Conservation (phyloP, 37 sponge, comb jelly and placozoan species). For the Cladorhizidae sp. region DNA sequence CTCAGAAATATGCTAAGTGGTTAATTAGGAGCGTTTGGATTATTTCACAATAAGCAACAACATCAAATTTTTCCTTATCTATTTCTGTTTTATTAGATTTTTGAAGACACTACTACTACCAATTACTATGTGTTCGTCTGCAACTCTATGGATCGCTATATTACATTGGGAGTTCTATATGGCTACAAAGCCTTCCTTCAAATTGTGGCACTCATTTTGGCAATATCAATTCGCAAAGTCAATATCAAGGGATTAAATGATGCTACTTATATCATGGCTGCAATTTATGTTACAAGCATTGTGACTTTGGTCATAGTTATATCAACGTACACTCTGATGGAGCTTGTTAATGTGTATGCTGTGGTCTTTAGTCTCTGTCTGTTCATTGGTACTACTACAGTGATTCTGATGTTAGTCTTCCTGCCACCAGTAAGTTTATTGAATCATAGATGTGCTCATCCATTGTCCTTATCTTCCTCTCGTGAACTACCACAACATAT, state of each 20-base stretch:
- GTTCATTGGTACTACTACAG: slow-evolving; percentile 34
- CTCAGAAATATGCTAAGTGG: no score
- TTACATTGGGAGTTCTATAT: slow-evolving; percentile 38
- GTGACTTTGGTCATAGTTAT: slow-evolving; percentile 28
- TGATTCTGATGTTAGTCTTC: slow-evolving; percentile 39
- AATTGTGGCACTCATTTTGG: slow-evolving; percentile 43
- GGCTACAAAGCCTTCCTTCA: slow-evolving; percentile 58
- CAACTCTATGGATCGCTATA: neutral
- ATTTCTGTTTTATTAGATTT: neutral
- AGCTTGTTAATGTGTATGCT: slow-evolving; percentile 33
- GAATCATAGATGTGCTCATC: neutral
- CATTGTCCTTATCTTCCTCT: no score
- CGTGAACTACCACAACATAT: no score
- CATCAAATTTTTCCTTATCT: no score
- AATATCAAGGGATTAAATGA: slow-evolving; percentile 62
- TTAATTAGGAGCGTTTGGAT: no score
- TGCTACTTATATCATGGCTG: slow-evolving; percentile 36
- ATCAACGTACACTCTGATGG: slow-evolving; percentile 18
- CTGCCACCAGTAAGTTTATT: slow-evolving; percentile 36
- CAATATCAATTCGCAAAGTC: slow-evolving; percentile 52
- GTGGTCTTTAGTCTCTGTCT: slow-evolving; percentile 17
- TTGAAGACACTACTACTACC: neutral
- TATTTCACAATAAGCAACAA: no score
- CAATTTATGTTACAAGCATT: slow-evolving; percentile 52
- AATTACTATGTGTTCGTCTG: slow-evolving; percentile 28